These are phyloP conservation scores for Phyllotis vaccarum DNA, from an alignment of 2,797 vertebrate genomes.

Conservation along the genomic window DNA sequence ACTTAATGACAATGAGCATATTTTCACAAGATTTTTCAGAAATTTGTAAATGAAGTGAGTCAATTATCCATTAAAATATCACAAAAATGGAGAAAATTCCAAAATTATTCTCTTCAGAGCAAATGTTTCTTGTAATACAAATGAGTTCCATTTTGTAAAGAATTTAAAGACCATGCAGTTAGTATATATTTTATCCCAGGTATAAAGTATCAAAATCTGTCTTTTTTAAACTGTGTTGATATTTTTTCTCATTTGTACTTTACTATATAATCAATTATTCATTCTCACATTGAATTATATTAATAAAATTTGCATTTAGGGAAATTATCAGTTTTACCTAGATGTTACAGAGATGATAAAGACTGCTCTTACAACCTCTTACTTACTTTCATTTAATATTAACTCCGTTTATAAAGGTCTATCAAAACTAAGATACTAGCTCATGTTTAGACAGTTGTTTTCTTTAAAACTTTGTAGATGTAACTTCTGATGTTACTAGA, in stretches of 20 bases:
- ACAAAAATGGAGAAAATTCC: background rate
- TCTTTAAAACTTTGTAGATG: background rate
- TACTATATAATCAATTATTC: background rate
- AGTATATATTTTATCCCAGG: background rate
- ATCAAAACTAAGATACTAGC: background rate
- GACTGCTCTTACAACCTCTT: background rate
- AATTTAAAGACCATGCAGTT: background rate
- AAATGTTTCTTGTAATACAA: background rate
- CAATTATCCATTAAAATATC: slow-evolving; percentile 20
- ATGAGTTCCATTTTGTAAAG: background rate
- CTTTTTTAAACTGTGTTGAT: background rate
- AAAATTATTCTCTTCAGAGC: background rate
- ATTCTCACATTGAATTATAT: slow-evolving; percentile 1
- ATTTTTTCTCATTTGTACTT: background rate
- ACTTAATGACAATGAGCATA: background rate
- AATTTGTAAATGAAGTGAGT: background rate
- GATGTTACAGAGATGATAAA: background rate
- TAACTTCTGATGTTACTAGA: background rate
- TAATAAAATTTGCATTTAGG: background rate
- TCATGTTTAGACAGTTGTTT: background rate
- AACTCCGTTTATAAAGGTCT: background rate
- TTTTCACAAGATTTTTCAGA: slow-evolving; percentile 35
- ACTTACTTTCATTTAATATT: background rate
- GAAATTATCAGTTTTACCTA: background rate
- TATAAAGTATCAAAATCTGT: too few species aligned